A percentile compares a stretch with the other conserved stretches of the same genome.
These are phyloP conservation scores for Cheilosia soror DNA, from an alignment of 2,888 invertebrate species.

Conservation along the genomic window DNA sequence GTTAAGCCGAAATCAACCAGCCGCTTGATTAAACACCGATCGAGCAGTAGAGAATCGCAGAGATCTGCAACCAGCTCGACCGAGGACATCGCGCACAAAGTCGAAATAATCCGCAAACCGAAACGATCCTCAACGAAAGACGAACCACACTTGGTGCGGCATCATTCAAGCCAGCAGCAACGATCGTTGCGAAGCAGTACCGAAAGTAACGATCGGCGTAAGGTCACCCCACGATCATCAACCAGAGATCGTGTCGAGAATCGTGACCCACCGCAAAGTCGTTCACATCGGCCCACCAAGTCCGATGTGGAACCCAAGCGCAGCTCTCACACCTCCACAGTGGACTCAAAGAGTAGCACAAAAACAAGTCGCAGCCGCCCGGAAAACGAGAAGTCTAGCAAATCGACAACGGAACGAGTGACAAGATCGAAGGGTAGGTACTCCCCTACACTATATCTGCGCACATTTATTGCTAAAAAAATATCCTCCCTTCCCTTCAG, in stretches of 20 bases:
- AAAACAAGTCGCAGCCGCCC: conserved; percentile 53
- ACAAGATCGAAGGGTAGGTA: conserved; percentile 77
- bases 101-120: conserved; percentile 59
- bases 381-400: conserved; percentile 58
- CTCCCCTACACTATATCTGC: too few species aligned
- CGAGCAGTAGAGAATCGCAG: conserved; percentile 76
- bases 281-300: conserved; percentile 59
- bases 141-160: conserved; percentile 60
- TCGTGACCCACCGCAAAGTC: conserved; percentile 70
- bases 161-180: conserved; percentile 54
- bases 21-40: conserved; percentile 78
- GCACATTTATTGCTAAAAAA: neutral
- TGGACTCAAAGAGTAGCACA: conserved; percentile 63
- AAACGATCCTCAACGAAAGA: conserved; percentile 74
- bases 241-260: conserved; percentile 69
- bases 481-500: conserved; percentile 69
- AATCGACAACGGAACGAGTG: conserved; percentile 77
- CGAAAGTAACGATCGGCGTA: conserved; percentile 70
- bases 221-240: conserved; percentile 77
- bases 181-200: conserved; percentile 64
- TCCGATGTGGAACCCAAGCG: conserved; percentile 66
- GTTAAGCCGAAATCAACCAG: conserved; percentile 75
- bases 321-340: conserved; percentile 61
- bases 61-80: conserved; percentile 65
- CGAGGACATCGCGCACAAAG: conserved; percentile 59